phyloP scores from a whole-genome alignment of 2,888 invertebrate species.

The Hirtodrosophila cameraria region DNA sequence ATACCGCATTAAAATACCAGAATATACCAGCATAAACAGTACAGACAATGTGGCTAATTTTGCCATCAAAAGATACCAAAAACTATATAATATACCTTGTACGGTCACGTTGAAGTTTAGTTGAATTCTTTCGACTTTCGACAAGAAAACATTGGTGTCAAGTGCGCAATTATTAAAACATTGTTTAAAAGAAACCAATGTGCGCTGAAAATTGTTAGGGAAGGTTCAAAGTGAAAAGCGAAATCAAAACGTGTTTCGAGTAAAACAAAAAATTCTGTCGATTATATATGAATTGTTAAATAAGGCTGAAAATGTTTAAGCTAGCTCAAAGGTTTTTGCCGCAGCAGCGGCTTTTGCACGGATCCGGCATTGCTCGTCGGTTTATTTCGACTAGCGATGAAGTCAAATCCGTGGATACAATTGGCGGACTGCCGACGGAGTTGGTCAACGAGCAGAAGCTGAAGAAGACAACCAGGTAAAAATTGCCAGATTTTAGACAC shows the following conservation, averaged over 20 bases:
- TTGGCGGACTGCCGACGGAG: conserved; percentile 76
- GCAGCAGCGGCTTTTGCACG: conserved; percentile 46
- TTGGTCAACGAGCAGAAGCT: conserved; percentile 78
- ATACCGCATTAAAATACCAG: too few species aligned
- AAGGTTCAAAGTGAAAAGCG: conserved; percentile 3
- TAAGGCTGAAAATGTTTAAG: conserved; percentile 67
- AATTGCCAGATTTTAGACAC: conserved; percentile 31
- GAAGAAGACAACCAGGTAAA: conserved; percentile 77
- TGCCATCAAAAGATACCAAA: not conserved
- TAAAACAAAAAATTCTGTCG: not conserved
- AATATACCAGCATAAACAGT: too few species aligned
- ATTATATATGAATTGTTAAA: not conserved
- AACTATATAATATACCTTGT: not conserved
- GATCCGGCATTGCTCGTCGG: conserved; percentile 35
- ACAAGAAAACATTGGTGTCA: conserved; percentile 30
- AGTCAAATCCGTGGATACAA: conserved; percentile 75
- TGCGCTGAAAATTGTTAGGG: not conserved
- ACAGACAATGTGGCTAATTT: too few species aligned
- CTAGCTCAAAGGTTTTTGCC: conserved; percentile 65
- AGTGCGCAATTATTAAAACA: conserved; percentile 43
- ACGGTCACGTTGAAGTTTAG: too few species aligned
- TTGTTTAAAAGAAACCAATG: conserved; percentile 33
- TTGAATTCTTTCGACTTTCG: conserved; percentile 32
- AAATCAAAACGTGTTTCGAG: not conserved
- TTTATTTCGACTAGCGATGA: conserved; percentile 79